phyloP scores from a whole-genome alignment of 2,113 vertebrate genomes.

The Burhinus bistriatus region DNA sequence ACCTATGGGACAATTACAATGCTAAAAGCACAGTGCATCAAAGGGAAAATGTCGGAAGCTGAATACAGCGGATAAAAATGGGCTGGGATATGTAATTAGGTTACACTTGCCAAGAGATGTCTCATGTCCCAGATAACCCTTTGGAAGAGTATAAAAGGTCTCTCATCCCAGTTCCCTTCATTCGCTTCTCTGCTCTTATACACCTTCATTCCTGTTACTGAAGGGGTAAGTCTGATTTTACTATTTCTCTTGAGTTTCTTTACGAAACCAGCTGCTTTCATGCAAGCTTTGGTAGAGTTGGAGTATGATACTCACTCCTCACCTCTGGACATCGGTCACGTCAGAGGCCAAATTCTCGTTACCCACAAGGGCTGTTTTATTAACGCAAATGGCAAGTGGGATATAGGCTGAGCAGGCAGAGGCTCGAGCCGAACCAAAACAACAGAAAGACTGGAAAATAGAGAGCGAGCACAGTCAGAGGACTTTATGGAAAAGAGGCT shows the following conservation, averaged over 20 bases:
- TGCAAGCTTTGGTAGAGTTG: neutral
- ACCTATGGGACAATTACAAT: conserved; percentile 10
- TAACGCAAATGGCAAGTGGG: accelerated
- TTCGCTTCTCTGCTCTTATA: neutral
- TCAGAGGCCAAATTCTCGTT: neutral
- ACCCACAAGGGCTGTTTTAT: neutral
- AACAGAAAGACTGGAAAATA: neutral
- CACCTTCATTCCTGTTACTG: neutral
- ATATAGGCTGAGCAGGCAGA: neutral
- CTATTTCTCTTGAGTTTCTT: neutral
- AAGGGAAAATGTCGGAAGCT: conserved; percentile 44
- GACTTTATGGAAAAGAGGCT: neutral
- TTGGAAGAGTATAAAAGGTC: conserved; percentile 49
- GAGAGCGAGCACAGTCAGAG: neutral
- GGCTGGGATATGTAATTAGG: conserved; percentile 55
- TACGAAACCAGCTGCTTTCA: neutral
- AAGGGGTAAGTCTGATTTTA: conserved; percentile 12
- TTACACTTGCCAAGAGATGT: conserved; percentile 9
- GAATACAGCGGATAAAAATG: conserved; percentile 30
- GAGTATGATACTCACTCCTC: neutral
- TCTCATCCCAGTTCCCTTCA: neutral
- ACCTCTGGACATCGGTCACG: accelerated
- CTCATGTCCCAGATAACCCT: conserved; percentile 51
- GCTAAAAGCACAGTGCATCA: conserved; percentile 23
- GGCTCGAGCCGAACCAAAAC: neutral